These are phyloP conservation scores for Mactromeris polynyma DNA, from an alignment of 2,888 invertebrate species.

Conservation along the genomic window DNA sequence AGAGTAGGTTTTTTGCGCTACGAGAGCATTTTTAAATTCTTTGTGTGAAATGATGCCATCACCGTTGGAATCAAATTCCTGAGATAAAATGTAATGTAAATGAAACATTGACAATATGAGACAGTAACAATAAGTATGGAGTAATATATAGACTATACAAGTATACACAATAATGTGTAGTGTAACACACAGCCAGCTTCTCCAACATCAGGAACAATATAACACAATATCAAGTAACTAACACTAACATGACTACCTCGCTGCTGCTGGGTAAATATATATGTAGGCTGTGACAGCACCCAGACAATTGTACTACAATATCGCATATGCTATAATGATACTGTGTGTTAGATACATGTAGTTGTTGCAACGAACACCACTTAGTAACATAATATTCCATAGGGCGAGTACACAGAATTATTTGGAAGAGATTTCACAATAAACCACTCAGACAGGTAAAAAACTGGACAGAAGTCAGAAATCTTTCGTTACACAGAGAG, in stretches of 20 bases:
- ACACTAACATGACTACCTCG: neutral
- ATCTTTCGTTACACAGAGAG: too few species aligned
- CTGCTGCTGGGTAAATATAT: neutral
- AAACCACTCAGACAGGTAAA: too few species aligned
- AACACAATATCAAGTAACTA: neutral
- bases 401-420: too few species aligned
- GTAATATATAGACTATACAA: neutral
- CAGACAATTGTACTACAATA: neutral
- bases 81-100: slow-evolving; percentile 17
- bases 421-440: too few species aligned
- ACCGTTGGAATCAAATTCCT: slow-evolving; percentile 94
- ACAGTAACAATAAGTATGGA: neutral
- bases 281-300: neutral
- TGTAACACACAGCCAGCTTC: neutral
- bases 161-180: neutral
- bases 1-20: slow-evolving; percentile 98
- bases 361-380: too few species aligned
- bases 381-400: too few species aligned
- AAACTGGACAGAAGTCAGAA: too few species aligned
- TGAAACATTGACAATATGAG: neutral
- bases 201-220: neutral
- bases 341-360: too few species aligned
- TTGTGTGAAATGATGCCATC: slow-evolving; percentile 99
- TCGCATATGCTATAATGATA: too few species aligned
- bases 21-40: slow-evolving; percentile 99